Conservation (phyloP, 2,113 vertebrate genomes). For the Apteryx mantelli region DNA sequence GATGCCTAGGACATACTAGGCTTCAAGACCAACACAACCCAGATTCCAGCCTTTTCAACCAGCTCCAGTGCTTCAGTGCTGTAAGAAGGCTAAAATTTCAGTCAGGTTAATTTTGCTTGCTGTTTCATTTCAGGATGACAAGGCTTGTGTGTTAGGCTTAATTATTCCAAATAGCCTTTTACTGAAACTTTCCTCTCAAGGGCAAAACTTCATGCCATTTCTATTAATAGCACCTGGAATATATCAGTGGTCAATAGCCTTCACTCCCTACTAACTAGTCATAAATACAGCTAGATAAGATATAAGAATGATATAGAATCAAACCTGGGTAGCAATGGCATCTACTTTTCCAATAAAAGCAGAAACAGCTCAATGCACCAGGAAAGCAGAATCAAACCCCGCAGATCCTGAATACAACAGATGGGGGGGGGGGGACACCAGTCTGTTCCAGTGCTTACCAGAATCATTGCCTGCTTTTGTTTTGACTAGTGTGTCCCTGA, state of each 20-base stretch:
- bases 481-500: background rate
- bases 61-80: background rate
- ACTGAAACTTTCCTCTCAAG: background rate
- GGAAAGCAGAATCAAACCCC: background rate
- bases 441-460: background rate
- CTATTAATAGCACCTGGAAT: background rate
- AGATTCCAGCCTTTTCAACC: background rate
- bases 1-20: accelerated
- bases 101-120: background rate
- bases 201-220: background rate
- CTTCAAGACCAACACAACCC: background rate
- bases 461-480: background rate
- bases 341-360: background rate
- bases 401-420: background rate
- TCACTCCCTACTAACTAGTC: background rate
- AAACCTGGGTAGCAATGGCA: background rate
- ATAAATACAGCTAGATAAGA: background rate
- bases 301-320: background rate
- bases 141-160: background rate
- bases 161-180: background rate
- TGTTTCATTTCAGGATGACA: background rate
- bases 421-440: background rate
- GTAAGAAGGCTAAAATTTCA: background rate
- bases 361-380: background rate
- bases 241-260: background rate